Evolutionary conservation across 2,888 invertebrate species (phyloP), one percentile per base, ranked within the genome.

Genomic region (Caenorhabditis sulstoni): DNA sequence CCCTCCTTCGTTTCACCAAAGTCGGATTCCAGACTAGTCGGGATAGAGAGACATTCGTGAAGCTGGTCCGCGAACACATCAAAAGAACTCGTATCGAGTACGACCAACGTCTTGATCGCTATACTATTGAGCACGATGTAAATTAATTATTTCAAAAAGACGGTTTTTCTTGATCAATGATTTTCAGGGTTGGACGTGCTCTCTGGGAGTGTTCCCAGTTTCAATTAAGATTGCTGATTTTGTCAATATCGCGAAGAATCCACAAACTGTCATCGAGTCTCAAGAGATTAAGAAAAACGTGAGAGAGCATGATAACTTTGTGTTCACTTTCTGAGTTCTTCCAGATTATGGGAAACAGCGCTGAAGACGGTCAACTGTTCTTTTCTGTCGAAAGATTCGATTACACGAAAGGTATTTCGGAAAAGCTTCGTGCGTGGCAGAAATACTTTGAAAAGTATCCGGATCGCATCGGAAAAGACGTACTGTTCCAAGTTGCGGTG

Each of bases 151-250:
- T n/a, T n/a, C n/a, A n/a, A n/a, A n/a, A n/a, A n/a, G n/a, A n/a
- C n/a, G n/a, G n/a, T n/a, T n/a, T n/a, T n/a, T n/a, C n/a, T n/a
- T n/a, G n/a, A n/a, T n/a, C n/a, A n/a, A n/a, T n/a, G n/a, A n/a
- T n/a, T 68, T 81, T 77, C 55, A 87, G 82, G 87, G 86, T 20
- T 87, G 82, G 78, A 82, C 85, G 0, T 86, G 87, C 22, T 86
- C 88, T 3, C 82, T 87, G 41, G 88, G 88, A 57, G 88, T 88
- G 0, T 88, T 88, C 75, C 88, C 88, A 3, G 88, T 88, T 3
- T 87, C 87, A 3, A 87, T 88, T 61, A 88, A 88, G 68, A 88
- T 87, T 64, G 87, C 87, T 59, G 88, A 87, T 45, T 88, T 87
- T 71, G 57, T 87, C 16, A 59, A 55, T 16, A 83, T 87, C 45